These are phyloP conservation scores for Leptinotarsa peninsularis DNA, from an alignment of 2,888 invertebrate genomes.

Conservation along the genomic window DNA sequence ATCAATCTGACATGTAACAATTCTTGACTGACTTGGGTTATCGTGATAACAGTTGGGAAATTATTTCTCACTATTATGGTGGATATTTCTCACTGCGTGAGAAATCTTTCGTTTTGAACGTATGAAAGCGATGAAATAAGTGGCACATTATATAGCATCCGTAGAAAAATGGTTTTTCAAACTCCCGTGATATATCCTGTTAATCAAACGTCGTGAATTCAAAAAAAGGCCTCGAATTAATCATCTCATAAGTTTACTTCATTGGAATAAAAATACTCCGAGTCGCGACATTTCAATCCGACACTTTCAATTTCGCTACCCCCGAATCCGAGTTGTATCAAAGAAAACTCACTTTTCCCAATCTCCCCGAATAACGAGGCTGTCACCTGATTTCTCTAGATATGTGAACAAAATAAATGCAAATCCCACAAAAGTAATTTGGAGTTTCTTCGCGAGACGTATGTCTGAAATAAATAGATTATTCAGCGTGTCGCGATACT, in stretches of 20 bases:
- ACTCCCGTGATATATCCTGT: neutral
- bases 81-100: too few relatives aligned
- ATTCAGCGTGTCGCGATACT: slow-evolving; percentile 6
- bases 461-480: slow-evolving; percentile 32
- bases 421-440: slow-evolving; percentile 35
- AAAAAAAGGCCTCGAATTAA: neutral
- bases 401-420: slow-evolving; percentile 31
- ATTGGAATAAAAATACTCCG: neutral
- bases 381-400: slow-evolving; percentile 31
- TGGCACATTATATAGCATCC: too few relatives aligned
- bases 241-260: neutral
- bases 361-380: slow-evolving; percentile 29
- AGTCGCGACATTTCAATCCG: neutral
- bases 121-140: too few relatives aligned
- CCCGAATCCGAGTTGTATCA: neutral
- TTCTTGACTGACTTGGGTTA: too few relatives aligned
- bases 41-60: too few relatives aligned
- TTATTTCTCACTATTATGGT: too few relatives aligned
- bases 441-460: slow-evolving; percentile 26
- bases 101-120: too few relatives aligned
- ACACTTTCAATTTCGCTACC: slow-evolving; percentile 9
- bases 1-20: too few relatives aligned
- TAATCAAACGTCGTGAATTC: neutral
- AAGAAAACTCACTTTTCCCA: slow-evolving; percentile 26
- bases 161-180: too few relatives aligned